A percentile compares a stretch with the other conserved stretches of the same genome.
These are phyloP conservation scores for Odontomyia ornata DNA, from an alignment of 2,888 invertebrate species.

Conservation along the genomic window DNA sequence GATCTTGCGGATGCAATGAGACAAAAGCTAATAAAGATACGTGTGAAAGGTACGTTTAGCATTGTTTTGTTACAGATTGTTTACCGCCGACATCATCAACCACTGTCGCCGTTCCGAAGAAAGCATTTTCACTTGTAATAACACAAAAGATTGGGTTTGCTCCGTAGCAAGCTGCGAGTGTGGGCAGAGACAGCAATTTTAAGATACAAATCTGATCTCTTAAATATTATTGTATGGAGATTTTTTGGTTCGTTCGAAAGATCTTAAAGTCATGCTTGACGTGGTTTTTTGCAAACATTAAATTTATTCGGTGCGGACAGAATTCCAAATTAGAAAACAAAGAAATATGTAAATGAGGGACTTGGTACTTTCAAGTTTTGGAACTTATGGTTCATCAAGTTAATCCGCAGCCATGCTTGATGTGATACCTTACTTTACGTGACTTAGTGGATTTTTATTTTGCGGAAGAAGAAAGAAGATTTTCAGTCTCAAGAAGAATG, in stretches of 20 bases:
- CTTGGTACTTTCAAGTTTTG: conserved; percentile 9
- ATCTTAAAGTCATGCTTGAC: conserved; percentile 33
- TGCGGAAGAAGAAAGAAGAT: too few relatives aligned
- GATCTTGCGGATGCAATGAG: background rate
- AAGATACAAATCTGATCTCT: conserved; percentile 27
- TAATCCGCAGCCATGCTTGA: background rate
- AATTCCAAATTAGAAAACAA: conserved; percentile 14
- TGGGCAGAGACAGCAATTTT: conserved; percentile 30
- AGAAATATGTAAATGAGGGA: background rate
- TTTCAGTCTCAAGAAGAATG: too few relatives aligned
- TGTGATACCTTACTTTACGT: background rate
- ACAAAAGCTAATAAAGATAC: background rate
- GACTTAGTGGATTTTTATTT: background rate
- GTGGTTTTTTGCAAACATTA: conserved; percentile 14
- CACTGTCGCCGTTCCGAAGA: conserved; percentile 10
- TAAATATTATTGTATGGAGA: conserved; percentile 40
- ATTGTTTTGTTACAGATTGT: background rate
- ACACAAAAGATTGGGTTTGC: conserved; percentile 9
- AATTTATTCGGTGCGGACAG: conserved; percentile 7
- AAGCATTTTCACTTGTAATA: conserved; percentile 18
- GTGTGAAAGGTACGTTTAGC: background rate
- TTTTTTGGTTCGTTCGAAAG: background rate
- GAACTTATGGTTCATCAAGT: conserved; percentile 5
- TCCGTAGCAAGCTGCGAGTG: background rate
- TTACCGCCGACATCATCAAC: background rate